These are phyloP conservation scores for Cuculus canorus DNA, from an alignment of 2,797 vertebrate species.

Conservation along the genomic window DNA sequence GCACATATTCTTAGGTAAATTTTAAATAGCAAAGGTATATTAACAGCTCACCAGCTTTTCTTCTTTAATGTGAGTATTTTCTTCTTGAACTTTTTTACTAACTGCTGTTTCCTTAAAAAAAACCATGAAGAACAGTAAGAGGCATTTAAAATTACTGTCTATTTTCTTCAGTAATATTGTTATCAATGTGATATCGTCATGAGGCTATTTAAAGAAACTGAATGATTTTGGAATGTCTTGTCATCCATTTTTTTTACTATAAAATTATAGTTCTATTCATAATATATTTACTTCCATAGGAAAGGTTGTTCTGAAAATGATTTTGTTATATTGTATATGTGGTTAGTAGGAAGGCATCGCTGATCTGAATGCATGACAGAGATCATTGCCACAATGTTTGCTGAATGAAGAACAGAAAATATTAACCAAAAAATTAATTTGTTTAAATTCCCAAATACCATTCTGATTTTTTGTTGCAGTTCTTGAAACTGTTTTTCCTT, in stretches of 20 bases:
- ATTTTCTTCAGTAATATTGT: neutral
- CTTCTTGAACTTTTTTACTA: slow-evolving; percentile 83
- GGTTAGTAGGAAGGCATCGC: neutral
- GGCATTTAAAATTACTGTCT: neutral
- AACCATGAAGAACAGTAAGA: neutral
- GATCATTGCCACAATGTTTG: neutral
- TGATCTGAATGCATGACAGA: neutral
- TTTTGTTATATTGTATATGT: neutral
- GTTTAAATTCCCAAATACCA: slow-evolving; percentile 84
- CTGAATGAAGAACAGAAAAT: neutral
- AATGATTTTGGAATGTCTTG: neutral
- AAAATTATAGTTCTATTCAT: neutral
- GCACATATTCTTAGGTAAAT: neutral
- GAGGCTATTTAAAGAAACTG: neutral
- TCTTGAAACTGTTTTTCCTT: slow-evolving; percentile 85
- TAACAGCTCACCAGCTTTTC: slow-evolving; percentile 85
- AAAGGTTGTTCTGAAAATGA: neutral
- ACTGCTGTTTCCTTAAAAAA: slow-evolving; percentile 84
- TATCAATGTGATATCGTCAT: neutral
- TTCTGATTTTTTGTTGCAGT: slow-evolving; percentile 83
- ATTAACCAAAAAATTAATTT: slow-evolving; percentile 10
- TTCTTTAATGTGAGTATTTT: slow-evolving; percentile 77
- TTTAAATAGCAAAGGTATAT: neutral
- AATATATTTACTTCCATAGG: neutral
- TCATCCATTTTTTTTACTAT: neutral